phyloP scores from a whole-genome alignment of 2,888 invertebrate genomes.

The Tinea pellionella region DNA sequence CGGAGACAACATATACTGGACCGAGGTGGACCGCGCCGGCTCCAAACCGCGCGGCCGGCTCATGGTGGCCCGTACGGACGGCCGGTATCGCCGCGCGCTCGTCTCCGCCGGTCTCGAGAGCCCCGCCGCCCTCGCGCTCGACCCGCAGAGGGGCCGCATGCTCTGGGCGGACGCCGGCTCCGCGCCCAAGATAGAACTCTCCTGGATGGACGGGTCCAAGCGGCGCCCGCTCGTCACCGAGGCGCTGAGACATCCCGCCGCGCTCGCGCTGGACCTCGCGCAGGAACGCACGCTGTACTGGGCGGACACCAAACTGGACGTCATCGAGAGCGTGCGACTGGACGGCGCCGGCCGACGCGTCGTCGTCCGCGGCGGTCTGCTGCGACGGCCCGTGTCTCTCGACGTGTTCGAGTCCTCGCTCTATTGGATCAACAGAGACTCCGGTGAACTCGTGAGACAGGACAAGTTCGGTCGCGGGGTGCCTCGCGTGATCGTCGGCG shows the following conservation, averaged over 20 bases:
- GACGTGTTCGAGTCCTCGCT: slow-evolving; percentile 95
- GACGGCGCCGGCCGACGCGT: slow-evolving; percentile 83
- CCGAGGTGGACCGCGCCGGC: slow-evolving; percentile 82
- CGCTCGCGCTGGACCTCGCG: slow-evolving; percentile 89
- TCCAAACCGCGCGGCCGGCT: slow-evolving; percentile 82
- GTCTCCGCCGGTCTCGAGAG: slow-evolving; percentile 83
- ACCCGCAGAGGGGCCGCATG: slow-evolving; percentile 87
- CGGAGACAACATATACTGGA: slow-evolving; percentile 94
- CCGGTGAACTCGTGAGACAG: slow-evolving; percentile 87
- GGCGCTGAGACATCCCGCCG: slow-evolving; percentile 86
- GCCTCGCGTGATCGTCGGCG: slow-evolving; percentile 82
- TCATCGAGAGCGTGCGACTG: slow-evolving; percentile 85
- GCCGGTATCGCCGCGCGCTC: slow-evolving; percentile 85
- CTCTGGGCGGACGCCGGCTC: slow-evolving; percentile 96
- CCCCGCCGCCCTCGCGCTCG: slow-evolving; percentile 90
- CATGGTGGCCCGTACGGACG: slow-evolving; percentile 90
- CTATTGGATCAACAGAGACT: slow-evolving; percentile 93
- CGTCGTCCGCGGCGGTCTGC: slow-evolving; percentile 66
- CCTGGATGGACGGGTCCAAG: slow-evolving; percentile 97
- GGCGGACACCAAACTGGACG: slow-evolving; percentile 94
- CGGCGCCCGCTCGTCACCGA: slow-evolving; percentile 84
- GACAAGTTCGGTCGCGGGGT: slow-evolving; percentile 95
- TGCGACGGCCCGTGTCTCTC: slow-evolving; percentile 82
- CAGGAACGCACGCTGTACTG: slow-evolving; percentile 94
- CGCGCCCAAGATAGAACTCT: slow-evolving; percentile 91